These are phyloP conservation scores for Sphaeramia orbicularis DNA, from an alignment of 2,797 vertebrate species.

Conservation along the genomic window DNA sequence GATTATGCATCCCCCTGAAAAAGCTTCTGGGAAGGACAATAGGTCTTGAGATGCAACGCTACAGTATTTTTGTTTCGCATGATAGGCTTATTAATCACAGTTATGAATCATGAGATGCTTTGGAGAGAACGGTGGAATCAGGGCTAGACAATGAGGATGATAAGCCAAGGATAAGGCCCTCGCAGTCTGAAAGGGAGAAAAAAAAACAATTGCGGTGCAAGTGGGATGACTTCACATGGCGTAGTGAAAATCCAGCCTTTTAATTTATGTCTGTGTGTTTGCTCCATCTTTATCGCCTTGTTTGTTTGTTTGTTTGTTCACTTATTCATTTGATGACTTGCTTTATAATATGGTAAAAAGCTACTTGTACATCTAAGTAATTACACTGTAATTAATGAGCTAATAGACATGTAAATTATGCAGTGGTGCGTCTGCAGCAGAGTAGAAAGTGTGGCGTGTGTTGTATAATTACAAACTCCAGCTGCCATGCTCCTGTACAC, in stretches of 20 bases:
- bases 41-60: conserved; percentile 59
- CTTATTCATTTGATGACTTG: conserved; percentile 73
- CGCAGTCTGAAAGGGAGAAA: conserved; percentile 10
- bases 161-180: conserved; percentile 53
- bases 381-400: conserved; percentile 84
- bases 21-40: conserved; percentile 68
- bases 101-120: conserved; percentile 78
- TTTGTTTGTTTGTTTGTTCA: conserved; percentile 75
- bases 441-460: conserved; percentile 67
- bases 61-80: conserved; percentile 77
- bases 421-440: conserved; percentile 67
- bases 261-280: conserved; percentile 51
- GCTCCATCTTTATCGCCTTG: conserved; percentile 43
- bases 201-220: conserved; percentile 10
- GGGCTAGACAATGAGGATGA: conserved; percentile 73
- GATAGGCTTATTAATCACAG: conserved; percentile 83
- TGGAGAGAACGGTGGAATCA: conserved; percentile 67
- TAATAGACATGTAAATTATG: conserved; percentile 84
- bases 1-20: conserved; percentile 68
- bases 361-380: conserved; percentile 76
- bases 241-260: conserved; percentile 36
- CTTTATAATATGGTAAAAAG: conserved; percentile 78
- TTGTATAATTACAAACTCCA: conserved; percentile 81
- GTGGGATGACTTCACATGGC: conserved; percentile 20
- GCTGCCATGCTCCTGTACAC: conserved; percentile 69